Conservation (phyloP, 2,113 vertebrate species). For the Clupea harengus region DNA sequence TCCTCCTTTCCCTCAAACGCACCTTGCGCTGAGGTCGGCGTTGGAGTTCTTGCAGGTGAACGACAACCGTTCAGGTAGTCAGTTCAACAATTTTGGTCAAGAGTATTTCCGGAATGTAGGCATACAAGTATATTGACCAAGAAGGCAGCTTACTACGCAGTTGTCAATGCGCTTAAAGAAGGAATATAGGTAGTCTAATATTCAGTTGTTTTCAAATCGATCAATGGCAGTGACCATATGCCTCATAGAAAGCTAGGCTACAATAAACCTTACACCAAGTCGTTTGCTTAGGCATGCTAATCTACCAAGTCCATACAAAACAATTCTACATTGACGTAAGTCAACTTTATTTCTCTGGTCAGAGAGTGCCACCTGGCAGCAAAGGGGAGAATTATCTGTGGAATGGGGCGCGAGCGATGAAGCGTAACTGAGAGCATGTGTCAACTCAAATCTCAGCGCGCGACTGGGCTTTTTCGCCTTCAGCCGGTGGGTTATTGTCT, state of each 20-base stretch:
- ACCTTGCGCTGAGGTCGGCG: not conserved
- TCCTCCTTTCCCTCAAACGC: not conserved
- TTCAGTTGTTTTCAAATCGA: no score
- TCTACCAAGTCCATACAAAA: not conserved
- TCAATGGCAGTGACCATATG: no score
- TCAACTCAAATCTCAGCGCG: slow-evolving; percentile 15
- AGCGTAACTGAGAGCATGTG: slow-evolving; percentile 7
- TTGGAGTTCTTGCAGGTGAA: not conserved
- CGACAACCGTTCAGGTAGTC: not conserved
- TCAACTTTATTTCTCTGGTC: not conserved
- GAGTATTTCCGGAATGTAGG: not conserved
- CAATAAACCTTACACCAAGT: no score
- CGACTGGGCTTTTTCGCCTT: not conserved
- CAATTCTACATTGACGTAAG: no score
- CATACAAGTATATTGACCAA: no score
- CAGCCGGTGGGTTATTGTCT: not conserved
- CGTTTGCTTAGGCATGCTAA: not conserved
- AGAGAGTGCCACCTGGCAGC: not conserved
- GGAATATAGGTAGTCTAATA: no score
- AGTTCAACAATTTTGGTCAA: not conserved
- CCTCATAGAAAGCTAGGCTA: no score
- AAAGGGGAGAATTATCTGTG: not conserved
- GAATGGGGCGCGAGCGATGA: not conserved
- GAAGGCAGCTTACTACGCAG: no score
- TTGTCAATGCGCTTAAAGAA: no score